Base-by-base conservation (phyloP, 1,140 invertebrate genomes). In the Dendrolimus kikuchii region DNA sequence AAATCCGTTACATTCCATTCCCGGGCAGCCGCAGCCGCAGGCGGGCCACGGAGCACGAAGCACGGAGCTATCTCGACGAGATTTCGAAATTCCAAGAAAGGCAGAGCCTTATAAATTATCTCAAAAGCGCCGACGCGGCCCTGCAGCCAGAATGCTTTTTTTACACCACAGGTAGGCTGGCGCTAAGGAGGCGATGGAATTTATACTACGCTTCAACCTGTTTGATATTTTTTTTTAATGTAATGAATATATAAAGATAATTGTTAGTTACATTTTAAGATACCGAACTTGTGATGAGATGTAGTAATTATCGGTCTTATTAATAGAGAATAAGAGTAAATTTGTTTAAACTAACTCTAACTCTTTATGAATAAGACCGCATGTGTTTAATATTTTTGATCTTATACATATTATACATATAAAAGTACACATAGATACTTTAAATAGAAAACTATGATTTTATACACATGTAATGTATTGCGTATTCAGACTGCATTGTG, bases 1-100 rank as follows among this genome's bases (percentile, higher is more conserved):
- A 77, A 83, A 79, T 82, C 82, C 80, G 80, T 83, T 82, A 83
- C 80, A 83, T 86, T 83, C 82, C 82, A 77, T 76, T 77, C 71
- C 71, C 63, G 71, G 71, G 73, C 23, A 64, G 78, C 74, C 68
- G 74, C 65, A 67, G 68, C 62, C 65, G 40, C 54, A 52, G 54
- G 47, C 23, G 50, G 45, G 46, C 40, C 40, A 43, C 49, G 41
- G 40, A 10, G 23, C 41, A 38, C 41, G 41, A 69, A 68, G 71
- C 66, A 63, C 68, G 68, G 51, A 73, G 68, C 73, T 75, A 75
- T 78, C 79, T 74, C 70, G 60, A 66, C 68, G 74, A 81, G 82
- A 82, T 86, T 86, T 86, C 79, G 81, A 82, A 86, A 86, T 86
- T 86, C 82, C 71, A 68, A 84, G 82, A 86, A 86, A 84, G 81